Percentiles rank a stretch among this genome's conserved stretches.
phyloP scores from a whole-genome alignment of 1,140 invertebrate species.

The Bombus sibiricus region DNA sequence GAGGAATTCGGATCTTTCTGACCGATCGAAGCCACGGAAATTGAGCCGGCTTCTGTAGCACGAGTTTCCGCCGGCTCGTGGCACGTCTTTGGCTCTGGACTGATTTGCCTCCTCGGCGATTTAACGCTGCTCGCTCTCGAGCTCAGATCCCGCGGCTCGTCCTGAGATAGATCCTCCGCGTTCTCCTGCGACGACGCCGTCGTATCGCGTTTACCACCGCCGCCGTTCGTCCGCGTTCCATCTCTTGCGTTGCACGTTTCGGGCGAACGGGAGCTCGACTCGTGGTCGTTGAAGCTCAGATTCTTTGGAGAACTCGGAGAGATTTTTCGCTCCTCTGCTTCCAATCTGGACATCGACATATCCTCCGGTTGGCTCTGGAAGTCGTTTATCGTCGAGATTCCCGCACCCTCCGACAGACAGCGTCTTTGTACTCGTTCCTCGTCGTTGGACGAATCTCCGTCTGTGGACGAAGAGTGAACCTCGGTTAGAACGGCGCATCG shows the following conservation, averaged over 20 bases:
- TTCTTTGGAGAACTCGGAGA: slow-evolving; percentile 68
- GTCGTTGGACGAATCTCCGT: slow-evolving; percentile 87
- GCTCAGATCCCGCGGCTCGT: slow-evolving; percentile 79
- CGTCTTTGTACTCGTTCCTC: slow-evolving; percentile 67
- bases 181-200: slow-evolving; percentile 48
- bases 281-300: slow-evolving; percentile 52
- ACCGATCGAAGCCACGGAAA: slow-evolving; percentile 13
- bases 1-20: slow-evolving; percentile 29
- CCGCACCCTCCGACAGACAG: slow-evolving; percentile 35
- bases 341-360: slow-evolving; percentile 83
- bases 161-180: slow-evolving; percentile 64
- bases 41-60: slow-evolving; percentile 6
- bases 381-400: slow-evolving; percentile 63
- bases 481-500: slow-evolving; percentile 87
- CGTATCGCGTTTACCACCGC: slow-evolving; percentile 33
- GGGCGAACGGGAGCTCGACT: slow-evolving; percentile 63
- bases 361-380: slow-evolving; percentile 85
- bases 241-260: slow-evolving; percentile 50
- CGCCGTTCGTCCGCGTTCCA: neutral
- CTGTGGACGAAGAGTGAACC: slow-evolving; percentile 85
- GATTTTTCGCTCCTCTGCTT: slow-evolving; percentile 74
- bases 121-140: slow-evolving; percentile 75
- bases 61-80: slow-evolving; percentile 43
- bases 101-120: slow-evolving; percentile 70
- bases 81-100: slow-evolving; percentile 73